A percentile compares a stretch with the other conserved stretches of the same genome.
Evolutionary conservation across 2,888 invertebrate genomes (phyloP).

Genomic region (Noctua comes): DNA sequence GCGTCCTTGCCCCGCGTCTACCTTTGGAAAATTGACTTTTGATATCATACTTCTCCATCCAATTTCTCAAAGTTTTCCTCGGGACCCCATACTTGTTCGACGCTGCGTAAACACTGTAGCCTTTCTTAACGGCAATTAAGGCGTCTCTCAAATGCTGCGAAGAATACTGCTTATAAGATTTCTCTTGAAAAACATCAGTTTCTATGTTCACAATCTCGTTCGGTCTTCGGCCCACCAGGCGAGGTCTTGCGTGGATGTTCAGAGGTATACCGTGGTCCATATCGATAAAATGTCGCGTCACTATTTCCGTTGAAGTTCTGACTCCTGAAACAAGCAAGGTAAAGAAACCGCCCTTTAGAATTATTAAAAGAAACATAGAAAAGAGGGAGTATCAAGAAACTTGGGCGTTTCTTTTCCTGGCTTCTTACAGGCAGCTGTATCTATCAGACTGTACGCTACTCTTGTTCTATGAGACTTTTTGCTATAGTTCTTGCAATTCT

Average conservation of each 20-base stretch:
- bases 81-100: slow-evolving; percentile 90
- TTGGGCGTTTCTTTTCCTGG: slow-evolving; percentile 89
- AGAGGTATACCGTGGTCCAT: slow-evolving; percentile 86
- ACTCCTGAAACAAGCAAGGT: slow-evolving; percentile 89
- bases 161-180: slow-evolving; percentile 89
- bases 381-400: slow-evolving; percentile 56
- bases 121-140: slow-evolving; percentile 88
- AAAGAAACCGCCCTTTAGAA: slow-evolving; percentile 83
- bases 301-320: slow-evolving; percentile 87
- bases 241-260: slow-evolving; percentile 85
- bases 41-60: slow-evolving; percentile 91
- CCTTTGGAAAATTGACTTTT: slow-evolving; percentile 89
- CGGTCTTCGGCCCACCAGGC: slow-evolving; percentile 85
- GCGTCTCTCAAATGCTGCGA: slow-evolving; percentile 88
- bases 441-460: neutral
- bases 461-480: slow-evolving; percentile 16
- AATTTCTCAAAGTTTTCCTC: slow-evolving; percentile 89
- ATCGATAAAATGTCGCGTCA: slow-evolving; percentile 87
- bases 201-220: slow-evolving; percentile 87
- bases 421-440: slow-evolving; percentile 83
- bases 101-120: slow-evolving; percentile 90
- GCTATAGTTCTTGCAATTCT: neutral
- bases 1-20: slow-evolving; percentile 82
- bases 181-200: slow-evolving; percentile 88
- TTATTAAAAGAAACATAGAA: slow-evolving; percentile 37